Base-by-base conservation (phyloP, 2,113 vertebrate genomes). In the Oreochromis spilurus region DNA sequence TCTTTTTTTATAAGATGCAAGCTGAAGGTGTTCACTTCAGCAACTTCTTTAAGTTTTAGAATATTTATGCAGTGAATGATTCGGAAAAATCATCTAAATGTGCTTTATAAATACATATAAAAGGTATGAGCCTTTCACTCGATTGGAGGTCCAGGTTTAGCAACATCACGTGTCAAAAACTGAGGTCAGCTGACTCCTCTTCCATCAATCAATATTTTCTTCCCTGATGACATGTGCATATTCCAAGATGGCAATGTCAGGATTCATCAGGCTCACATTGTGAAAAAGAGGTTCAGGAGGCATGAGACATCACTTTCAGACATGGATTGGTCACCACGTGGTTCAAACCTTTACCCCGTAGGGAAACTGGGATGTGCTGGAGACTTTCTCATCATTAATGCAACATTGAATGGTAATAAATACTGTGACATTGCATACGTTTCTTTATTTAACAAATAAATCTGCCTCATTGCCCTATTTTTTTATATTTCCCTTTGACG, bases 1-100 rank as follows among this genome's bases (percentile, higher is more conserved):
- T 52, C 26, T 50, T 24, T 48, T 78, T 19, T 82, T 70, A 17
- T 10, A 70, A 85, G 45, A 58, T 67, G 7, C 53, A 82, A 62
- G 24, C 2, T 62, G 2, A 62, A 70, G 38, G 10, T 81, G 34
- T 62, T 50, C 50, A 77, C 29, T 6, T 60, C 19, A 17, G 12
- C 17, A 4, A 45, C 5, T 2, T 43, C 14, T 80, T 57, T 1
- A 26, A 60, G 6, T 78, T 16, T 52, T 45, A 26, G 48, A 40
- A 77, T 77, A 50, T 77, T 50, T 31, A 77, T n/a, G 0, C 17
- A 52, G 16, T 50, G 72, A 50, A 4, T 17, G 3, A 17, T 24
- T 26, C 13, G 0, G 3, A 72, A 72, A 60, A 45, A 72, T 7
- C 43, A 52, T 48, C 16, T 31, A 50, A 50, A n/a, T 48, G 2